These are phyloP conservation scores for Lordiphosa fenestrarum DNA, from an alignment of 2,888 invertebrate species.

Conservation along the genomic window DNA sequence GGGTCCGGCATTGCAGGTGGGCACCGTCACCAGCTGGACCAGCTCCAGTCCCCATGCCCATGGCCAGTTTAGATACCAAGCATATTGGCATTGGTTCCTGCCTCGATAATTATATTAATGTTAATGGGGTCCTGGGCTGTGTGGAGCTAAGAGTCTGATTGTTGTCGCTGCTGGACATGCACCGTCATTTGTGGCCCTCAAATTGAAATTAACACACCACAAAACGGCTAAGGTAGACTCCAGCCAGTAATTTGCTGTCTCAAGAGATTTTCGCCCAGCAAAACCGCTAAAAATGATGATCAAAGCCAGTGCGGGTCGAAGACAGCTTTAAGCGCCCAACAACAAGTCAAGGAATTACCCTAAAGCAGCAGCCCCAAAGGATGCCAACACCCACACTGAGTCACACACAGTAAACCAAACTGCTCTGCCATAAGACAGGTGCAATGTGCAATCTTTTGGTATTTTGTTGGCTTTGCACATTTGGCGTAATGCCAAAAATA, in stretches of 20 bases:
- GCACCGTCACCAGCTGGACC: constrained; percentile 6
- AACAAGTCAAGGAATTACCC: constrained; percentile 48
- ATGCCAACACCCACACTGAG: constrained; percentile 17
- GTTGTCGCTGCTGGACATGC: constrained; percentile 10
- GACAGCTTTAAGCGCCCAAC: constrained; percentile 30
- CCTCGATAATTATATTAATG: constrained; percentile 35
- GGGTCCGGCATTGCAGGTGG: no score
- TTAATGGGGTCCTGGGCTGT: constrained; percentile 8
- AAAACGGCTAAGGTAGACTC: no score
- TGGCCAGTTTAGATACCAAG: neutral
- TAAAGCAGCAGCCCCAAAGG: constrained; percentile 21
- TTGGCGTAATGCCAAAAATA: constrained; percentile 76
- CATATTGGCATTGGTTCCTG: constrained; percentile 5
- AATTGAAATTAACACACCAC: neutral
- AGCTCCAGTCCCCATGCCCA: constrained; percentile 1
- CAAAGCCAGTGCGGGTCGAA: constrained; percentile 8
- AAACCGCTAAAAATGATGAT: neutral
- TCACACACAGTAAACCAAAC: constrained; percentile 47
- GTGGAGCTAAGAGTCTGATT: constrained; percentile 1
- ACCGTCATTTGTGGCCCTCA: constrained; percentile 9
- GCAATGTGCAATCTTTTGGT: constrained; percentile 72
- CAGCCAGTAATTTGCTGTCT: neutral
- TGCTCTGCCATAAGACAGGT: constrained; percentile 61
- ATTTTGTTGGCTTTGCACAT: constrained; percentile 77
- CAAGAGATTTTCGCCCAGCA: neutral